A percentile compares a stretch with the other conserved stretches of the same genome.
Conservation (phyloP, 2,888 invertebrate species). For the Dasysyrphus tricinctus region DNA sequence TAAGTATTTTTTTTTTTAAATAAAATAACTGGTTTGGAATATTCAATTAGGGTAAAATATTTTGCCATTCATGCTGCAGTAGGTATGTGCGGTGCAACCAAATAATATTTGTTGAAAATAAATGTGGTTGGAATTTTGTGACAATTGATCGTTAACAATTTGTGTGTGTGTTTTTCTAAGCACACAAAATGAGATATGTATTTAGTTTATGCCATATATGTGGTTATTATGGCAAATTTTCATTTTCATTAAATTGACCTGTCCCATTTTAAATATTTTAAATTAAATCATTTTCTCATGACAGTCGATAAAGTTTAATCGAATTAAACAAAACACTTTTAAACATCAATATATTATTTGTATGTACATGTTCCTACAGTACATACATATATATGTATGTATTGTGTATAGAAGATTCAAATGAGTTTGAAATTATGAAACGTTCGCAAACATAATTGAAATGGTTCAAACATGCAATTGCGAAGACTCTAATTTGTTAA, state of each 20-base stretch:
- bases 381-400: no score
- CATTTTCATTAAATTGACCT: neutral
- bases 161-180: neutral
- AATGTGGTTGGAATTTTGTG: slow-evolving; percentile 14
- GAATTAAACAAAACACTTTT: neutral
- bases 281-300: neutral
- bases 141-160: slow-evolving; percentile 12
- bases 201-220: neutral
- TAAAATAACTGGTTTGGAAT: neutral
- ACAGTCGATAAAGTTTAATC: neutral
- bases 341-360: neutral
- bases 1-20: neutral
- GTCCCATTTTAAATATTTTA: neutral
- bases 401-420: no score
- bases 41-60: slow-evolving; percentile 1
- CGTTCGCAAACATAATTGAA: no score
- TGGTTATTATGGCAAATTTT: neutral
- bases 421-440: no score
- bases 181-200: neutral
- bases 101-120: slow-evolving; percentile 5
- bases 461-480: no score
- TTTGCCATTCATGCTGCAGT: neutral
- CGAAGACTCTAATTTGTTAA: no score
- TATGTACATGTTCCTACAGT: no score
- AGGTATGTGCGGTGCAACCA: neutral